Evolutionary conservation across 2,888 invertebrate genomes (phyloP).

Genomic region (Carterocephalus palaemon): DNA sequence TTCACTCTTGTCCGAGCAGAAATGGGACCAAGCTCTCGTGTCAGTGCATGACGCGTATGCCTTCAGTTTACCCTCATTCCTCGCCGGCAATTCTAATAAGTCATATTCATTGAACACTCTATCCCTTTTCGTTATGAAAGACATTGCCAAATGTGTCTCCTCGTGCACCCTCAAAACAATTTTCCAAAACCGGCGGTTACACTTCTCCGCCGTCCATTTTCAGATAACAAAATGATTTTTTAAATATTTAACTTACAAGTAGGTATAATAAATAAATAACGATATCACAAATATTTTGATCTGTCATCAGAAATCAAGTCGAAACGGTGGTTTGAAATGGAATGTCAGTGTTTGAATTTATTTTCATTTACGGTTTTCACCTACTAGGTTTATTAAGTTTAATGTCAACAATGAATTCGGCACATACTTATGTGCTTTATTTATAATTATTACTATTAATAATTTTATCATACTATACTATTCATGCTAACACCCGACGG

Average conservation of each 20-base stretch:
- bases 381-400: constrained; percentile 22
- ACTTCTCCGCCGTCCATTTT: constrained; percentile 60
- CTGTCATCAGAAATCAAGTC: constrained; percentile 66
- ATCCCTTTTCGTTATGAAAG: constrained; percentile 73
- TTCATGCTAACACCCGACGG: too few species aligned
- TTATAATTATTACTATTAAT: too few species aligned
- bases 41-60: constrained; percentile 78
- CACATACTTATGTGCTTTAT: too few species aligned
- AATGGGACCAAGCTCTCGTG: constrained; percentile 78
- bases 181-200: constrained; percentile 51
- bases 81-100: constrained; percentile 60
- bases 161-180: constrained; percentile 45
- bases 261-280: constrained; percentile 56
- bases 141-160: constrained; percentile 60
- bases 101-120: constrained; percentile 72
- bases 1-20: constrained; percentile 74
- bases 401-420: too few species aligned
- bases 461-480: too few species aligned
- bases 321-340: constrained; percentile 53
- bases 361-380: constrained; percentile 21
- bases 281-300: constrained; percentile 64
- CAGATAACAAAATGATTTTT: constrained; percentile 13
- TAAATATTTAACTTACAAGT: constrained; percentile 12
- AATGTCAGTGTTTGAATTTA: constrained; percentile 53
- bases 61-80: constrained; percentile 78